Evolutionary conservation across 2,888 invertebrate species (phyloP), one percentile per base, ranked within the genome.

Genomic region (Heliconius ethilla): DNA sequence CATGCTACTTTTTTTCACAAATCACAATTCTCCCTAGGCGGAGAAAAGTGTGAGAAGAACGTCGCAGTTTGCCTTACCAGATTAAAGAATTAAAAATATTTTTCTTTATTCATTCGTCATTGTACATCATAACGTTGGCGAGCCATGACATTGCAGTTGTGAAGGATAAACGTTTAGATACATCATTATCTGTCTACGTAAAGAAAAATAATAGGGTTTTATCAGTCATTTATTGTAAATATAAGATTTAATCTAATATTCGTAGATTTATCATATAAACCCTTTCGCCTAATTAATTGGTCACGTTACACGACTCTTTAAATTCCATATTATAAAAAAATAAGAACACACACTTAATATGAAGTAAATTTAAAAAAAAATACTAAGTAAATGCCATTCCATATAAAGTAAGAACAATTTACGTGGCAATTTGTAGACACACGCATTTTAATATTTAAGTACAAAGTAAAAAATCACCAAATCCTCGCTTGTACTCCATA

Each of bases 211-310:
- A 74, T n/a, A 15, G 0, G 65, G 78, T 78, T 73, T 77, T 70
- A 70, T 80, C 76, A 84, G 82, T 80, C 62, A 76, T 84, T 83
- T 84, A 84, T 84, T 83, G 81, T 81, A 82, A 84, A 84, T 83
- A 84, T 83, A 83, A 81, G 78, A 79, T 81, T 82, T 81, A 59
- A 81, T 84, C 82, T 83, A 76, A 82, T 81, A 80, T 78, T 80
- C 76, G 78, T 82, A 77, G 75, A 81, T 82, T 77, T 76, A 82
- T 80, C 78, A 78, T 78, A 79, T 80, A 80, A 83, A 88, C 88
- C 88, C 86, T 89, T 88, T 88, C 85, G 86, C 88, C 88, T 82
- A 82, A 89, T 91, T 82, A 82, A 89, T 91, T 91, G 90, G 91
- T 91, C 91, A 84, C 82, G 84, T 83, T 79, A 83, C 77, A 83